Evolutionary conservation across 1,140 invertebrate species (phyloP).

Genomic region (Halictus rubicundus): DNA sequence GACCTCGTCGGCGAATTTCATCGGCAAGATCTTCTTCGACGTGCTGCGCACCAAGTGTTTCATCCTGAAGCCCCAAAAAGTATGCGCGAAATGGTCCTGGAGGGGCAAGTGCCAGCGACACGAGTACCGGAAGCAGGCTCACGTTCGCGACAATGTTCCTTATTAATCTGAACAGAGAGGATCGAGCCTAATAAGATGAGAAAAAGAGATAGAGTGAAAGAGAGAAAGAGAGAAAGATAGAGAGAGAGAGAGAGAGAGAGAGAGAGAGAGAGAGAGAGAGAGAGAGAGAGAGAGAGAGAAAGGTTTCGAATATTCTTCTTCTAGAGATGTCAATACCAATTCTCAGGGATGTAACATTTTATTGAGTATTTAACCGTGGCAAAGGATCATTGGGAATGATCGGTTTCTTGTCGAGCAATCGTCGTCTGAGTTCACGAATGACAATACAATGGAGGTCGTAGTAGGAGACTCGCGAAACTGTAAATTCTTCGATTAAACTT

Average conservation of each 20-base stretch:
- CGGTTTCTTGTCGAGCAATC: conserved; percentile 9
- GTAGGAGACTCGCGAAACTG: not conserved
- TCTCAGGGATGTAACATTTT: conserved; percentile 67
- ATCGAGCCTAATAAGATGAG: not conserved
- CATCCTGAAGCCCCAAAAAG: conserved; percentile 88
- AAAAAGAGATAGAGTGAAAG: not conserved
- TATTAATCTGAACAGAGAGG: conserved; percentile 78
- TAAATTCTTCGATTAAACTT: not conserved
- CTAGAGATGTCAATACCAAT: conserved; percentile 62
- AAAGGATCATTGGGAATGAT: not conserved
- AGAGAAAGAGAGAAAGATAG: not conserved
- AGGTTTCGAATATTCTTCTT: conserved; percentile 51
- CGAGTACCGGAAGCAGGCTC: conserved; percentile 86
- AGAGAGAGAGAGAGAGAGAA: conserved; percentile 20
- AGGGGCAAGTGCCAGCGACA: conserved; percentile 91
- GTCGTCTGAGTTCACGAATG: conserved; percentile 35
- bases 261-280: conserved; percentile 13
- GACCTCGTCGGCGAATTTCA: conserved; percentile 91
- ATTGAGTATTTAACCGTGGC: conserved; percentile 32
- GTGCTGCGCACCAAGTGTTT: conserved; percentile 96
- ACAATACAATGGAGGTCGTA: conserved; percentile 43
- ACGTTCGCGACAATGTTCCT: conserved; percentile 87
- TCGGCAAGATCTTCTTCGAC: conserved; percentile 97
- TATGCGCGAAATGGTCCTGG: conserved; percentile 89
- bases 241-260: conserved; percentile 1